A percentile compares a stretch with the other conserved stretches of the same genome.
phyloP scores from a whole-genome alignment of 92 coral and sea anemone species.

The Actinernus sp. region DNA sequence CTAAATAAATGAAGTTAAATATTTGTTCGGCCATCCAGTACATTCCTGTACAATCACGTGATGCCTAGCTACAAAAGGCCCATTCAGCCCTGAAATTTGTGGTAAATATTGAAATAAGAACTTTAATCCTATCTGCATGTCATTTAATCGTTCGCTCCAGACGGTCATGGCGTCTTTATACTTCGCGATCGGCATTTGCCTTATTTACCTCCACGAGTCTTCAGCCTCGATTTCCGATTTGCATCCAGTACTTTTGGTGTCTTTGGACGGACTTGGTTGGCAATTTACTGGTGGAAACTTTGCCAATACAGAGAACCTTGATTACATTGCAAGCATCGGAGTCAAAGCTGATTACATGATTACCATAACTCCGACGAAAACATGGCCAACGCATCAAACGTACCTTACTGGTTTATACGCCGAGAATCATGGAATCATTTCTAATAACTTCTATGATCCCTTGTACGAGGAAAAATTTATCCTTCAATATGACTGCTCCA shows the following conservation, averaged over 20 bases:
- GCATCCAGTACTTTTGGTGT: constrained; percentile 68
- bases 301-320: constrained; percentile 69
- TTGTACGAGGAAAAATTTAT: constrained; percentile 70
- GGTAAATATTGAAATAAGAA: no score
- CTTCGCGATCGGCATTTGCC: no score
- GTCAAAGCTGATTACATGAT: constrained; percentile 71
- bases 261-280: constrained; percentile 95
- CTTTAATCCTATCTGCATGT: no score
- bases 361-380: constrained; percentile 78
- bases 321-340: constrained; percentile 66
- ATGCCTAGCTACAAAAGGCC: no score
- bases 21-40: no score
- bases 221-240: no score
- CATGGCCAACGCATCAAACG: constrained; percentile 94
- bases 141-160: no score
- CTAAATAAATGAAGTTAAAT: no score
- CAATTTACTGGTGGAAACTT: constrained; percentile 52
- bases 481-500: constrained; percentile 76
- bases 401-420: constrained; percentile 89
- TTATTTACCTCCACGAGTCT: no score
- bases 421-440: constrained; percentile 88
- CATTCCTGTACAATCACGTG: no score
- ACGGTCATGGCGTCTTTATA: no score
- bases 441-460: constrained; percentile 89
- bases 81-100: no score